These are phyloP conservation scores for Lasioglossum baleicum DNA, from an alignment of 1,140 invertebrate genomes.

Conservation along the genomic window DNA sequence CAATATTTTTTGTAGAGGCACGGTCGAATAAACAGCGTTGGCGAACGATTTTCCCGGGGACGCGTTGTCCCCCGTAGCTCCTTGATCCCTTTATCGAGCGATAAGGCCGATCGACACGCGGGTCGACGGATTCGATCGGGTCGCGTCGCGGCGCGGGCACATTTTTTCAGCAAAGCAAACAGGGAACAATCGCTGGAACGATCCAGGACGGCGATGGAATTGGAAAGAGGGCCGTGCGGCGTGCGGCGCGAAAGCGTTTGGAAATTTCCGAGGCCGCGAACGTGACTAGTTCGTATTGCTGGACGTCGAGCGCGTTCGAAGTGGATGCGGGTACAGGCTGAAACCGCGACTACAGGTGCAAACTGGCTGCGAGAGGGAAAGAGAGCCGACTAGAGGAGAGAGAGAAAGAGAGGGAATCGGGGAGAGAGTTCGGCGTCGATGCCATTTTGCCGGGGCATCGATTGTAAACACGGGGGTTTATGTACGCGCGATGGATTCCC, in stretches of 20 bases:
- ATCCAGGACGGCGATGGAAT: slow-evolving; percentile 10
- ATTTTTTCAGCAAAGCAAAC: slow-evolving; percentile 5
- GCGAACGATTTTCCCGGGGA: no score
- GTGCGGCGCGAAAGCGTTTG: neutral
- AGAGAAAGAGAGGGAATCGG: no score
- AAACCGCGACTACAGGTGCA: slow-evolving; percentile 5
- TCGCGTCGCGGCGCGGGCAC: no score
- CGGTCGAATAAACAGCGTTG: no score
- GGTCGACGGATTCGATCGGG: no score
- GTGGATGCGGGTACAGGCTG: slow-evolving; percentile 31
- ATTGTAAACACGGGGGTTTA: slow-evolving; percentile 66
- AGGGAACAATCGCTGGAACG: neutral
- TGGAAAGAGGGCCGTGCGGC: neutral
- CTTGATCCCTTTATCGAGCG: no score
- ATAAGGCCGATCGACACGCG: no score
- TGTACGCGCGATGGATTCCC: slow-evolving; percentile 44
- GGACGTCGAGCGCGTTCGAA: slow-evolving; percentile 37
- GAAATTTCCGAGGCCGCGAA: slow-evolving; percentile 26
- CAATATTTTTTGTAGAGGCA: no score
- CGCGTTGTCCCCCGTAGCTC: no score
- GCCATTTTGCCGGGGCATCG: slow-evolving; percentile 39
- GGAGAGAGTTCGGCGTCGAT: slow-evolving; percentile 4
- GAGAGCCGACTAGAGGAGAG: no score
- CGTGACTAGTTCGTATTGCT: slow-evolving; percentile 1
- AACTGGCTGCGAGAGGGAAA: neutral